phyloP scores from a whole-genome alignment of 2,113 vertebrate species.

The Gallinago paraguaiae region DNA sequence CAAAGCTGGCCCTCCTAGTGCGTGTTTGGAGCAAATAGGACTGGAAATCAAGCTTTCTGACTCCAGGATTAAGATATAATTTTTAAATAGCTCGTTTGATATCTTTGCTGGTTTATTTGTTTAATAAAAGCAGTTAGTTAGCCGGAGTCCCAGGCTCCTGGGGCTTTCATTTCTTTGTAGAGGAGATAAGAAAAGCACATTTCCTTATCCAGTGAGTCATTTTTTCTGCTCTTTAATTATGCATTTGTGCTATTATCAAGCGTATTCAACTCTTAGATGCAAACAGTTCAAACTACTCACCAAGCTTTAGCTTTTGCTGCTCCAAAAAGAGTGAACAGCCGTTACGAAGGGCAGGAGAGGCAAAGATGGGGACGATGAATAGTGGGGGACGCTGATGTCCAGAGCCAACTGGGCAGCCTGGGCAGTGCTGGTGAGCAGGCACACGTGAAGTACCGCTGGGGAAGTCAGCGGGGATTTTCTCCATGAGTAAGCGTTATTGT shows the following conservation, averaged over 20 bases:
- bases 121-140: slow-evolving; percentile 58
- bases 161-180: slow-evolving; percentile 50
- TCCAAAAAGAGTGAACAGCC: not conserved
- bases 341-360: not conserved
- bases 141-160: slow-evolving; percentile 1
- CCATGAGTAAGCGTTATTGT: not conserved
- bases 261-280: not conserved
- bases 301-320: not conserved
- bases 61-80: not conserved
- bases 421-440: accelerated
- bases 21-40: not conserved
- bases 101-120: slow-evolving; percentile 57
- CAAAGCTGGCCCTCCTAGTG: not conserved
- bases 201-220: slow-evolving; percentile 58
- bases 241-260: slow-evolving; percentile 49
- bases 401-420: not conserved
- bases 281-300: slow-evolving; percentile 14
- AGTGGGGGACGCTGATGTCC: not conserved
- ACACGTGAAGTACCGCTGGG: not conserved
- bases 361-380: not conserved
- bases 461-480: slow-evolving; percentile 30
- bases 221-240: slow-evolving; percentile 64
- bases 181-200: slow-evolving; percentile 54
- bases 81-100: slow-evolving; percentile 37
- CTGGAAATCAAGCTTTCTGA: not conserved